These are phyloP conservation scores for Ginglymostoma cirratum DNA, from an alignment of 2,113 vertebrate species.

Conservation along the genomic window DNA sequence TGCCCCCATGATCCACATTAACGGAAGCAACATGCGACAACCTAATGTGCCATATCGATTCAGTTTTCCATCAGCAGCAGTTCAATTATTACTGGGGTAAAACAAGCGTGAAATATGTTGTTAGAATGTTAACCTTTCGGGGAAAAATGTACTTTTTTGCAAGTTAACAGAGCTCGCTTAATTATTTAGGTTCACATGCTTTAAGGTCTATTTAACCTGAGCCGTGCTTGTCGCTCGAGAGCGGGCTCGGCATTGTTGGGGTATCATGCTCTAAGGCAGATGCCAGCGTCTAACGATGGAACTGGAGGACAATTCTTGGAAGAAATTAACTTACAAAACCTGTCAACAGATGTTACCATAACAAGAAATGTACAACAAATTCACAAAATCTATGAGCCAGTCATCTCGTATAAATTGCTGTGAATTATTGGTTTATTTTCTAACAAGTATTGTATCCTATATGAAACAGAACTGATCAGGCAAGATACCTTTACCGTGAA, in stretches of 20 bases:
- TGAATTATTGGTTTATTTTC: not conserved
- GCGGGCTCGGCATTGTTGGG: not conserved
- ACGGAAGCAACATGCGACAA: not conserved
- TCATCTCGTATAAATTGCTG: not conserved
- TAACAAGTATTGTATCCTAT: not conserved
- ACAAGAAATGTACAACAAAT: not conserved
- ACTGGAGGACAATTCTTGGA: not conserved
- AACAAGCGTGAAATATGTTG: not conserved
- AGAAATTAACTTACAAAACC: not conserved
- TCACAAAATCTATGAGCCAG: not conserved
- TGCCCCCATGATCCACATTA: not conserved
- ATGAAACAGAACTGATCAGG: not conserved
- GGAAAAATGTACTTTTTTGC: not conserved
- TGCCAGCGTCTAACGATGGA: not conserved
- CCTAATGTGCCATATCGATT: not conserved
- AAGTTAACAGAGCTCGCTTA: not conserved
- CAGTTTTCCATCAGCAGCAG: not conserved
- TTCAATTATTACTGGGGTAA: not conserved
- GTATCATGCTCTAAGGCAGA: not conserved
- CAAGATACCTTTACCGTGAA: not conserved
- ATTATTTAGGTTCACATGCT: not conserved
- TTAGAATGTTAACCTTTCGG: not conserved
- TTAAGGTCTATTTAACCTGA: not conserved
- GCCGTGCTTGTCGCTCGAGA: not conserved
- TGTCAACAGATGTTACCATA: not conserved